A percentile compares a stretch with the other conserved stretches of the same genome.
Evolutionary conservation across 2,888 invertebrate species (phyloP).

Genomic region (Thelaira solivaga): DNA sequence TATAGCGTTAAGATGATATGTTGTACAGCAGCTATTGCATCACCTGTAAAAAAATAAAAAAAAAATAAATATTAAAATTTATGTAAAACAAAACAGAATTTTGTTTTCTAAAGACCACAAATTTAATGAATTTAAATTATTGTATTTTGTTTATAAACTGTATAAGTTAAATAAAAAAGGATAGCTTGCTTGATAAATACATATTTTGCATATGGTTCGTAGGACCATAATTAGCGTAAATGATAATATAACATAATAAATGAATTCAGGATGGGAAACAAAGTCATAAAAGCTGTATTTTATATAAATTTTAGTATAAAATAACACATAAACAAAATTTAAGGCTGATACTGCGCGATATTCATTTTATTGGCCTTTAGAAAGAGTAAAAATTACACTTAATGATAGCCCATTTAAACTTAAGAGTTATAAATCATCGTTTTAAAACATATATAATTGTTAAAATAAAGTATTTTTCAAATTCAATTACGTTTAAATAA

Average conservation of each 20-base stretch:
- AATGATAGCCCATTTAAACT: too few relatives aligned
- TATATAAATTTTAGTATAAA: background rate
- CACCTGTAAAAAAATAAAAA: conserved; percentile 8
- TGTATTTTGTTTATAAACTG: too few relatives aligned
- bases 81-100: background rate
- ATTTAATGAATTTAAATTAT: too few relatives aligned
- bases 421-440: background rate
- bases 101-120: background rate
- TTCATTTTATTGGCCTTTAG: too few relatives aligned
- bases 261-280: too few relatives aligned
- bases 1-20: conserved; percentile 30
- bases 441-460: background rate
- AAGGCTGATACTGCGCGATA: too few relatives aligned
- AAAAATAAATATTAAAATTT: background rate
- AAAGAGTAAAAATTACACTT: too few relatives aligned
- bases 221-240: too few relatives aligned
- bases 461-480: too few relatives aligned
- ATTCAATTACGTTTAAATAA: conserved; percentile 2
- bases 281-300: too few relatives aligned
- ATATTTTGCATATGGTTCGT: background rate
- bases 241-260: too few relatives aligned
- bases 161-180: background rate
- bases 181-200: background rate
- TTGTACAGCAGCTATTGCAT: background rate
- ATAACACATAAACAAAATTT: too few relatives aligned